A percentile compares a stretch with the other conserved stretches of the same genome.
Conservation (phyloP, 1,140 invertebrate genomes). For the Drosophila fuyamai region DNA sequence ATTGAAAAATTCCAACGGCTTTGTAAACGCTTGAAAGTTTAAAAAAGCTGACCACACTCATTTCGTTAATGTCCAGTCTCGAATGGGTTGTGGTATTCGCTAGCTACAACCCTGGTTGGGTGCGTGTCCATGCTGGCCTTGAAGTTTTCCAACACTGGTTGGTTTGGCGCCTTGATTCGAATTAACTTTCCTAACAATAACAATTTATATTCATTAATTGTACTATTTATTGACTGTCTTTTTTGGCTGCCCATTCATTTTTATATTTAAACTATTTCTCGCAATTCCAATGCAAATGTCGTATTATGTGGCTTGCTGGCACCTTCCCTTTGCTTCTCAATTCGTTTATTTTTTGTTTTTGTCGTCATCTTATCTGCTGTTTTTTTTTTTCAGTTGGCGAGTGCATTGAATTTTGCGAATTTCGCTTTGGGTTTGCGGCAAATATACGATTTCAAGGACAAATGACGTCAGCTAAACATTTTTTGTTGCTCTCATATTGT, state of each 20-base stretch:
- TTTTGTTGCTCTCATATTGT: slow-evolving; percentile 42
- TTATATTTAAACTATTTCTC: neutral
- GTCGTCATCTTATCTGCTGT: slow-evolving; percentile 41
- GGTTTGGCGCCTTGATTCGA: slow-evolving; percentile 10
- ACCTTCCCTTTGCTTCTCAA: slow-evolving; percentile 6
- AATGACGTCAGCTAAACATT: slow-evolving; percentile 81
- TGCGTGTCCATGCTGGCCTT: neutral
- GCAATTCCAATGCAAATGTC: slow-evolving; percentile 16
- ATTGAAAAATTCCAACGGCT: neutral
- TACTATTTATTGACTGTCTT: neutral
- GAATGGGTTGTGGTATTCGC: neutral
- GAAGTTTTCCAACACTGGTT: neutral
- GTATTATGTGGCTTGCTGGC: slow-evolving; percentile 1
- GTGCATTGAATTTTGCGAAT: slow-evolving; percentile 79
- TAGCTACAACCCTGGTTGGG: neutral
- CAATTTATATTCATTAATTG: slow-evolving; percentile 6
- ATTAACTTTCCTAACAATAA: neutral
- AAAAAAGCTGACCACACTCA: neutral
- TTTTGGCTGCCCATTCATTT: neutral
- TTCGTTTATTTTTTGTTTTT: slow-evolving; percentile 9
- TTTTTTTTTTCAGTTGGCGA: slow-evolving; percentile 35
- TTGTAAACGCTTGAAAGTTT: neutral
- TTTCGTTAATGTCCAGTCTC: neutral
- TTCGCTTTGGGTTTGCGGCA: slow-evolving; percentile 69
- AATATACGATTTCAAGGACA: slow-evolving; percentile 81